These are phyloP conservation scores for Herpetotheres cachinnans DNA, from an alignment of 2,113 vertebrate species.

Conservation along the genomic window DNA sequence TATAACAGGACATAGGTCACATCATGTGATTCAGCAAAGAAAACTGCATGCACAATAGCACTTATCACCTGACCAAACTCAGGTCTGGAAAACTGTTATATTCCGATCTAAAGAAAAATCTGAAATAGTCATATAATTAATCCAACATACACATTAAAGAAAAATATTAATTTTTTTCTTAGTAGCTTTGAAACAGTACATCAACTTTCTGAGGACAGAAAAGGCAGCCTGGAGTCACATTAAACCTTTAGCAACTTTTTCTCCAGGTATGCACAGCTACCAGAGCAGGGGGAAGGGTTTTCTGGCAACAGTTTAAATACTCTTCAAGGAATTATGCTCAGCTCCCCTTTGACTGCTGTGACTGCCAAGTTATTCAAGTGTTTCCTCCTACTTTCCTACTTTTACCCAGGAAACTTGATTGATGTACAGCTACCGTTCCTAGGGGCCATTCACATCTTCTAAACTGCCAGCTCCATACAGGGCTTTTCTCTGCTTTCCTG, in stretches of 20 bases:
- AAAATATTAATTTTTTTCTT: not conserved
- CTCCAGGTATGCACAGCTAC: not conserved
- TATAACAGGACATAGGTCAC: not conserved
- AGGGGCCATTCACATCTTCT: not conserved
- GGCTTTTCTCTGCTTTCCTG: not conserved
- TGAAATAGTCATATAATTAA: not conserved
- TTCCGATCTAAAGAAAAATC: not conserved
- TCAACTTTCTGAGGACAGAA: not conserved
- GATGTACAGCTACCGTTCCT: not conserved
- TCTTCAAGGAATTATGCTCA: not conserved
- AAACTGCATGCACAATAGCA: not conserved
- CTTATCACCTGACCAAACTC: not conserved
- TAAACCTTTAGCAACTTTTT: not conserved
- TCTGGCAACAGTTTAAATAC: not conserved
- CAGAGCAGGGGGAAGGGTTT: not conserved
- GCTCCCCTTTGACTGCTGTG: not conserved
- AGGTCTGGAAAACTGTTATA: not conserved
- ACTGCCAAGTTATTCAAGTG: not conserved
- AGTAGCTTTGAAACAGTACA: not conserved
- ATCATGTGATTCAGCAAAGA: not conserved
- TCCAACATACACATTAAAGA: not conserved
- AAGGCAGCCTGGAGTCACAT: not conserved
- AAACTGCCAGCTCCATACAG: not conserved
- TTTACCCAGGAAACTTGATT: not conserved
- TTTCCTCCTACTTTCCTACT: not conserved